Conservation (phyloP, 92 coral and sea anemone genomes). For the Bergia sp. region DNA sequence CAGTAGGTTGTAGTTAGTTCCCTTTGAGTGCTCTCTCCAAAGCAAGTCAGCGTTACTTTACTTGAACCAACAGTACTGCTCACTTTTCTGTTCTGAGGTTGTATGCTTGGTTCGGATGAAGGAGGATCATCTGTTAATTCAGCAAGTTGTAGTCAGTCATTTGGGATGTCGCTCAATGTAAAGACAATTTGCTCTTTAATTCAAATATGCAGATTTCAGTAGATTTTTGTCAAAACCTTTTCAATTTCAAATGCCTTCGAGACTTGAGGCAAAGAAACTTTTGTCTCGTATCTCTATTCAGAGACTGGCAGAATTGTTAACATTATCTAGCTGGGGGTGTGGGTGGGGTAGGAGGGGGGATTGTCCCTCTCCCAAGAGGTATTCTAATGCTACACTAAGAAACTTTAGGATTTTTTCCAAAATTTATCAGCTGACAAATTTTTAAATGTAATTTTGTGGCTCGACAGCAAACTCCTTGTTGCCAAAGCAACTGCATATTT, state of each 20-base stretch:
- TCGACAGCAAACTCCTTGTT: too few species aligned
- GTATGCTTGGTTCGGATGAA: background rate
- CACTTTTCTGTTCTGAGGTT: background rate
- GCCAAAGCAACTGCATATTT: too few species aligned
- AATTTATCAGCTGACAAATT: too few species aligned
- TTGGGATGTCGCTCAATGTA: background rate
- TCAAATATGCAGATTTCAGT: too few species aligned
- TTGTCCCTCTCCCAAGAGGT: too few species aligned
- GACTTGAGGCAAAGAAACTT: background rate
- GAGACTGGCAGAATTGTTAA: background rate
- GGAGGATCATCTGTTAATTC: background rate
- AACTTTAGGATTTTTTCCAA: too few species aligned
- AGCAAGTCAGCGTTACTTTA: constrained; percentile 9
- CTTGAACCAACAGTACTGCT: constrained; percentile 7
- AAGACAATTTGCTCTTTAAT: background rate
- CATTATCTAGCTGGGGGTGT: too few species aligned
- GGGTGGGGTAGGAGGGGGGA: too few species aligned
- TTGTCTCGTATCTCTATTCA: background rate
- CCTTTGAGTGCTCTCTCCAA: background rate
- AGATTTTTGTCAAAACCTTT: background rate
- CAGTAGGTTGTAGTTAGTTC: background rate
- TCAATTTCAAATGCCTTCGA: background rate
- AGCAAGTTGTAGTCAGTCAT: background rate
- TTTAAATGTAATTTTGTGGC: too few species aligned
- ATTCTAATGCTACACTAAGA: too few species aligned